A percentile compares a stretch with the other conserved stretches of the same genome.
These are phyloP conservation scores for Dipodomys stephensi DNA, from an alignment of 2,113 vertebrate species.

Conservation along the genomic window DNA sequence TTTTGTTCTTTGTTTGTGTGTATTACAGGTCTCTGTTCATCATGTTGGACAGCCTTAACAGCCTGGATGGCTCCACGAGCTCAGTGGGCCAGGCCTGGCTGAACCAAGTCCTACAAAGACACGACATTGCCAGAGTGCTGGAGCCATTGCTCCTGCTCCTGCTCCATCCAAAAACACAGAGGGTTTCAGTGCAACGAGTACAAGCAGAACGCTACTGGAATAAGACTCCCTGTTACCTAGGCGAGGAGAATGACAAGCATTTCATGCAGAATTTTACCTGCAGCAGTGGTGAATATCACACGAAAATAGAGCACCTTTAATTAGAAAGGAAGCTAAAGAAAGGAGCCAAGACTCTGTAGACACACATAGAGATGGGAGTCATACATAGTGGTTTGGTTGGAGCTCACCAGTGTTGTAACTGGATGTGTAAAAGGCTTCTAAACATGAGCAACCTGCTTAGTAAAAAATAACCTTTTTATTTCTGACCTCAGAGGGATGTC, in stretches of 20 bases:
- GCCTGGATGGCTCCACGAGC: slow-evolving; percentile 95
- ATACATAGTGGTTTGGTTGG: no score
- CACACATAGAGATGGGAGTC: no score
- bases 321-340: slow-evolving; percentile 7
- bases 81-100: slow-evolving; percentile 98
- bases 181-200: slow-evolving; percentile 97
- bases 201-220: slow-evolving; percentile 95
- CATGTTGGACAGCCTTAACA: slow-evolving; percentile 98
- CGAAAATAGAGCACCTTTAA: slow-evolving; percentile 36
- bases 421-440: no score
- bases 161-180: slow-evolving; percentile 98
- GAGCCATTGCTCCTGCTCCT: slow-evolving; percentile 96
- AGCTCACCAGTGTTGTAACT: no score
- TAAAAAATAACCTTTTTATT: no score
- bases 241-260: slow-evolving; percentile 87
- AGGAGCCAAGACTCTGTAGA: no score
- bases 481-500: no score
- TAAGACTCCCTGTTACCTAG: slow-evolving; percentile 84
- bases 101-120: slow-evolving; percentile 98
- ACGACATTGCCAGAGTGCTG: slow-evolving; percentile 97
- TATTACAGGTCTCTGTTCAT: slow-evolving; percentile 95
- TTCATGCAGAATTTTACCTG: slow-evolving; percentile 90
- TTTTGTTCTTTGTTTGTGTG: slow-evolving; percentile 64
- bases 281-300: slow-evolving; percentile 88
- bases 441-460: no score